phyloP scores from a whole-genome alignment of 2,888 invertebrate species.

The Oligia fasciuncula region DNA sequence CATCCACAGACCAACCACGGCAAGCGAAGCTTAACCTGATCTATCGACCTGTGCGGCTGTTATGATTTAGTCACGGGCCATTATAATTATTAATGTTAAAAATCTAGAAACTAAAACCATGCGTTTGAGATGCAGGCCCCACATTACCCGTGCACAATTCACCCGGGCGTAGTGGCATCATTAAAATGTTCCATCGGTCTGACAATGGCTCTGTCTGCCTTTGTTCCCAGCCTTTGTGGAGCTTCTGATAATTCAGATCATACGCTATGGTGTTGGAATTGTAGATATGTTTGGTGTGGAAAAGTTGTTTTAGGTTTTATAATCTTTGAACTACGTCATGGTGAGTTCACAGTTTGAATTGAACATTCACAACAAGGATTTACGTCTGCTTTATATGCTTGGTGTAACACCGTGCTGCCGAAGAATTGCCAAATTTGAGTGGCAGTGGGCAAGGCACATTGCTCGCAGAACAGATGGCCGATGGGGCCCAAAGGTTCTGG shows the following conservation, averaged over 20 bases:
- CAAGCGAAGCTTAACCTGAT: no score
- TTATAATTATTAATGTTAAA: background rate
- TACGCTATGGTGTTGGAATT: slow-evolving; percentile 38
- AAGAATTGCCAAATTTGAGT: no score
- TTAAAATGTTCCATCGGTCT: slow-evolving; percentile 63
- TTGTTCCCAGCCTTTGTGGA: slow-evolving; percentile 63
- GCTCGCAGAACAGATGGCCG: no score
- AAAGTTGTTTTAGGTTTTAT: background rate
- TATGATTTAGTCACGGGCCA: background rate
- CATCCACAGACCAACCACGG: no score
- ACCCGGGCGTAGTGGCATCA: slow-evolving; percentile 49
- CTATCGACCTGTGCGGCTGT: no score
- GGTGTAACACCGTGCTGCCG: no score
- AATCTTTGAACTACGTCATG: background rate
- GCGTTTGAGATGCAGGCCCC: slow-evolving; percentile 15
- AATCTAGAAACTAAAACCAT: slow-evolving; percentile 9
- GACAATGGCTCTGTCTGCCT: slow-evolving; percentile 58
- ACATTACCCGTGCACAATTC: slow-evolving; percentile 27
- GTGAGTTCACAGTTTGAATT: no score
- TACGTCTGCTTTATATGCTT: no score
- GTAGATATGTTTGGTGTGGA: background rate
- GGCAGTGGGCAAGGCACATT: no score
- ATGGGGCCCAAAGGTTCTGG: no score
- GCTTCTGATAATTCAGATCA: slow-evolving; percentile 63
- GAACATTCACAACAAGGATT: no score